A percentile compares a stretch with the other conserved stretches of the same genome.
These are phyloP conservation scores for Lutjanus erythropterus DNA, from an alignment of 2,113 vertebrate genomes.

Conservation along the genomic window DNA sequence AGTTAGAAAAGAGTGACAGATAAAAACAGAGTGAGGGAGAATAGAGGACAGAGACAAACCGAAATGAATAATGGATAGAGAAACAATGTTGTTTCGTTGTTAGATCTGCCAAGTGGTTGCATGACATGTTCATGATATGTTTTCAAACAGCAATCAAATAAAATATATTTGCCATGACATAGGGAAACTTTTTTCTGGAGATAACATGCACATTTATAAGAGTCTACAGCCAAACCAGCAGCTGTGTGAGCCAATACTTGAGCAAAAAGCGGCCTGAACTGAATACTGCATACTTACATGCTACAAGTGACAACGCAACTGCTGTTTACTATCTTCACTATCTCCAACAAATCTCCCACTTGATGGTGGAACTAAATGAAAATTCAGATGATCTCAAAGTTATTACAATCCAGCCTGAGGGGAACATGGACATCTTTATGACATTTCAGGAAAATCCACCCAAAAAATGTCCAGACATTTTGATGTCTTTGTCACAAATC, in stretches of 20 bases:
- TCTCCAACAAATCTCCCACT: too few species aligned
- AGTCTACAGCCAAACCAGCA: too few species aligned
- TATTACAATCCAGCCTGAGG: neutral
- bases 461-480: neutral
- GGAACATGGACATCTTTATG: neutral
- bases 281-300: neutral
- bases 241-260: too few species aligned
- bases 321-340: neutral
- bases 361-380: neutral
- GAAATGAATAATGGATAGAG: conserved; percentile 1
- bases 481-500: neutral
- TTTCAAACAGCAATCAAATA: neutral
- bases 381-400: too few species aligned
- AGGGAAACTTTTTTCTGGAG: too few species aligned
- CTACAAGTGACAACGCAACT: neutral
- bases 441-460: neutral
- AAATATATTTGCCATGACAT: neutral
- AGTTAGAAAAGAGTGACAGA: conserved; percentile 52
- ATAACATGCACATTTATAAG: too few species aligned
- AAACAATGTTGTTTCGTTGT: neutral
- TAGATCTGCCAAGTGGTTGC: neutral
- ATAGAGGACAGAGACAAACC: conserved; percentile 26
- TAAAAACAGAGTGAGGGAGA: conserved; percentile 14
- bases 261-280: too few species aligned
- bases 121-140: neutral